Evolutionary conservation across 2,888 invertebrate genomes (phyloP).

Genomic region (Bugulina stolonifera): DNA sequence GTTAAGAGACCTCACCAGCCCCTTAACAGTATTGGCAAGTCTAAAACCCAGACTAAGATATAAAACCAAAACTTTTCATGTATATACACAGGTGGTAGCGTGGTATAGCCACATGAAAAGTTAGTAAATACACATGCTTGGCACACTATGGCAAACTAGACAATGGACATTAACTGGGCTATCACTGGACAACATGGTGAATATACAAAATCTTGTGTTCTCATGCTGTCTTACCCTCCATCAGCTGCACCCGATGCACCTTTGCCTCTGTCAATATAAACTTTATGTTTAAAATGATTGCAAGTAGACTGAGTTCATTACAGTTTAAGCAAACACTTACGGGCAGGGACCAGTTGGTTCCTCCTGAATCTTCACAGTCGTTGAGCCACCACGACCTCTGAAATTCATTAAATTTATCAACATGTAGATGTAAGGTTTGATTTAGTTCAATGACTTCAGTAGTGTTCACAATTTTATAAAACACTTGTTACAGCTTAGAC

Average conservation of each 20-base stretch:
- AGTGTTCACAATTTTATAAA: too few species aligned
- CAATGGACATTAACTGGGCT: background rate
- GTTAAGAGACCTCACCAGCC: too few species aligned
- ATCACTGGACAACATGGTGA: background rate
- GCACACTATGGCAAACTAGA: background rate
- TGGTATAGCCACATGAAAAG: background rate
- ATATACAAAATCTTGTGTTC: background rate
- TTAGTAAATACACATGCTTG: background rate
- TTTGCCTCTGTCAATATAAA: slow-evolving; percentile 9
- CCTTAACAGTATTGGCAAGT: too few species aligned
- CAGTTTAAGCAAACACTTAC: background rate
- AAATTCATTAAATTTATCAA: too few species aligned
- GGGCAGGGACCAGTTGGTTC: slow-evolving; percentile 17
- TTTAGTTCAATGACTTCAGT: too few species aligned
- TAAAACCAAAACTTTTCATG: too few species aligned
- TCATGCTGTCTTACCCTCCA: slow-evolving; percentile 23
- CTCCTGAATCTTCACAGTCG: slow-evolving; percentile 19
- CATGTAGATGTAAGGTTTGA: too few species aligned
- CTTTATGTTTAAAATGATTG: background rate
- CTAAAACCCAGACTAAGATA: too few species aligned
- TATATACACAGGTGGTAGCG: too few species aligned
- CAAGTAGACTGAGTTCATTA: background rate
- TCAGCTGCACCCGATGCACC: slow-evolving; percentile 3
- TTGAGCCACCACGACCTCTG: slow-evolving; percentile 15
- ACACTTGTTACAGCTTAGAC: too few species aligned